Conservation (phyloP, 2,113 vertebrate species). For the Saguinus imperator region DNA sequence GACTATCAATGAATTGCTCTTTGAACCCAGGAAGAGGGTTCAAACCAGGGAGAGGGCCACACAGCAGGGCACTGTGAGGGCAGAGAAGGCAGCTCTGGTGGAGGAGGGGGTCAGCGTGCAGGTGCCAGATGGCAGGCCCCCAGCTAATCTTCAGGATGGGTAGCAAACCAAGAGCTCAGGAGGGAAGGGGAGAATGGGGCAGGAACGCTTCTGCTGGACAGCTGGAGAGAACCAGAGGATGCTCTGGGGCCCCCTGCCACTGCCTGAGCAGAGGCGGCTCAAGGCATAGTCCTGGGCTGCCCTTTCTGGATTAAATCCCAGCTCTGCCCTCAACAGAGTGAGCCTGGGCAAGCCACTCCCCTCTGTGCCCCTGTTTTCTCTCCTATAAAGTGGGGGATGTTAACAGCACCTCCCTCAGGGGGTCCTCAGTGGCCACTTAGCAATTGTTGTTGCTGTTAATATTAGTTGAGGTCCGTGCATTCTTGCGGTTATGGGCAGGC, state of each 20-base stretch:
- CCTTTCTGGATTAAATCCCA: neutral
- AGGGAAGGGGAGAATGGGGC: no score
- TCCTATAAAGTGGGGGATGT: neutral
- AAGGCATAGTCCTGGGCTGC: neutral
- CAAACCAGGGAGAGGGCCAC: no score
- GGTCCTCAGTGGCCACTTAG: neutral
- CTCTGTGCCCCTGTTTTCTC: neutral
- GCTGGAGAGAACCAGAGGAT: neutral
- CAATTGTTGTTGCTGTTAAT: accelerated
- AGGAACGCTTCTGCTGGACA: neutral
- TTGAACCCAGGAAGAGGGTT: no score
- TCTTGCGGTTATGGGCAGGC: accelerated
- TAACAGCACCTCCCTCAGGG: neutral
- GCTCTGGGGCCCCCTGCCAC: neutral
- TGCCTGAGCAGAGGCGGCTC: neutral
- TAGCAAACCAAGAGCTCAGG: neutral
- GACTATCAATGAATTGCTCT: no score
- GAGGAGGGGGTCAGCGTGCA: neutral
- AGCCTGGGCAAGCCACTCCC: neutral
- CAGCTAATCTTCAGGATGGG: neutral
- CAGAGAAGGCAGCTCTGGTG: neutral
- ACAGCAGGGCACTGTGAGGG: neutral
- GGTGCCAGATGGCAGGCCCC: neutral
- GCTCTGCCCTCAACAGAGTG: neutral
- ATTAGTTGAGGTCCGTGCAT: neutral